phyloP scores from a whole-genome alignment of 2,113 vertebrate species.

The Puffinus mauretanicus region DNA sequence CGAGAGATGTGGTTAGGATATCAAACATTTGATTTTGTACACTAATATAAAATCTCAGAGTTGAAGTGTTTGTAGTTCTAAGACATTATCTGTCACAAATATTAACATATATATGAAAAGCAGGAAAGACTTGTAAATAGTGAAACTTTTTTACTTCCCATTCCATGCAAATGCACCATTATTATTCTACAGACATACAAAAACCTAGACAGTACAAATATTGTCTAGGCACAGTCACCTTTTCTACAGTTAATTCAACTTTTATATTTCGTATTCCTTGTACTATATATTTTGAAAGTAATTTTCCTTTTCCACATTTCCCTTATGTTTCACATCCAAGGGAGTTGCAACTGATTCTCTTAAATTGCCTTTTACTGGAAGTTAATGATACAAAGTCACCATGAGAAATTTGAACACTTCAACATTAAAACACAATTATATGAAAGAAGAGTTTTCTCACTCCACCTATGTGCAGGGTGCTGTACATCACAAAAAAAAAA shows the following conservation, averaged over 20 bases:
- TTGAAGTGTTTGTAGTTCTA: not conserved
- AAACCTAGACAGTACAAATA: not conserved
- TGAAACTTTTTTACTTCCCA: not conserved
- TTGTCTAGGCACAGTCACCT: not conserved
- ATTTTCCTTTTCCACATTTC: not conserved
- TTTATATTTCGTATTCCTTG: not conserved
- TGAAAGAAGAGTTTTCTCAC: not conserved
- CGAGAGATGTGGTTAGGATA: not conserved
- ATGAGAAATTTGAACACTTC: not conserved
- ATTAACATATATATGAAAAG: not conserved
- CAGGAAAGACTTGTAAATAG: not conserved
- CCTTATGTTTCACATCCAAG: not conserved
- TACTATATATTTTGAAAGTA: not conserved
- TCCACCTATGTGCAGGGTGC: not conserved
- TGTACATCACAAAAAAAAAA: too few species aligned
- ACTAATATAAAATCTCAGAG: not conserved
- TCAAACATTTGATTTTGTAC: not conserved
- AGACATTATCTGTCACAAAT: not conserved
- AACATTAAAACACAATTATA: not conserved
- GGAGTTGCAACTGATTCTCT: not conserved
- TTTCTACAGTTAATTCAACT: not conserved
- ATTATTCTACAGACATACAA: not conserved
- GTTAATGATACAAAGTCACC: not conserved
- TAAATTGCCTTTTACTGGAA: conserved; percentile 4
- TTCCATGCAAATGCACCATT: not conserved